Base-by-base conservation (phyloP, 2,888 invertebrate species). In the Ophioninae sp. region DNA sequence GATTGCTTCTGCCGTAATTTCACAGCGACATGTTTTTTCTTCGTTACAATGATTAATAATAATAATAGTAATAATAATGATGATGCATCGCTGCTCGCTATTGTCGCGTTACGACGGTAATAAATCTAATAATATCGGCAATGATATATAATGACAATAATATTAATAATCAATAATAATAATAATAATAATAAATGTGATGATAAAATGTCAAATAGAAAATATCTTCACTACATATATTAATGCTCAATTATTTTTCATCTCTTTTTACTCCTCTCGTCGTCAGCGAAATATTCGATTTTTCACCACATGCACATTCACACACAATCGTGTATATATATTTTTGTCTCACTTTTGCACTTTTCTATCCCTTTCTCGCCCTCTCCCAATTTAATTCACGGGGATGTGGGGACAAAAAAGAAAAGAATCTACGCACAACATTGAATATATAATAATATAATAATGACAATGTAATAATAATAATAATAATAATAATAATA, bases 351-450 rank as follows among this genome's bases (percentile, higher is more conserved):
- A 76, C 76, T 76, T 76, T 79, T 72, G 71, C 72, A 79, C 72
- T 72, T 72, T 22, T 77, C 72, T 72, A 56, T 51, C 59, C 39
- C 39, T 76, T 71, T 74, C 61, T 76, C 76, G 86, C 85, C 87
- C 87, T 85, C 87, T 87, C 86, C 81, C 82, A 85, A 85, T 87
- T 85, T 86, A 58, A 61, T 61, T 76, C 44, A 37, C 61, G 88
- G 88, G 87, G 83, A 86, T 87, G 83, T 84, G 89, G 88, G 88
- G 88, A 84, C 59, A 56, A 78, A 79, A 76, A 72, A 22, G 23
- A 64, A 67, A 77, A 72, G 85, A 89, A 88, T 89, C 88, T 88
- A 90, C 91, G 87, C 91, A 92, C 92, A 92, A 92, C 92, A 92
- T 91, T 91, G 87, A 92, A 91, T 91, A 90, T 90, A 89, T 86